These are phyloP conservation scores for Hirtodrosophila confusa DNA, from an alignment of 2,888 invertebrate species.

Conservation along the genomic window DNA sequence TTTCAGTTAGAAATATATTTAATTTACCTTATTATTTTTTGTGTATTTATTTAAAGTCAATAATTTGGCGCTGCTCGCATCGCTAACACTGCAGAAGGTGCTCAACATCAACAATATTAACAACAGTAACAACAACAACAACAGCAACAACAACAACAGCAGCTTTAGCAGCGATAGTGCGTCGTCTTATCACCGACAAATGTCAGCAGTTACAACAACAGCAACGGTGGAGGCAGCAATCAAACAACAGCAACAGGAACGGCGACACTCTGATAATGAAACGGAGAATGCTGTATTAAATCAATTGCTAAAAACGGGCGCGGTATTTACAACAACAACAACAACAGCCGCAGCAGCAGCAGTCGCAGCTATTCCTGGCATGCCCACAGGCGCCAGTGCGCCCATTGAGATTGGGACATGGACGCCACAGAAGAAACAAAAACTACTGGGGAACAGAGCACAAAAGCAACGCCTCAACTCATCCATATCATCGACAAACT, in stretches of 20 bases:
- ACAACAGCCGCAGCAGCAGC: slow-evolving; percentile 29
- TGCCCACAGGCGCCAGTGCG: slow-evolving; percentile 43
- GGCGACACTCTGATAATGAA: slow-evolving; percentile 61
- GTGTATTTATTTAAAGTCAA: slow-evolving; percentile 65
- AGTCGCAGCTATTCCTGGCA: slow-evolving; percentile 25
- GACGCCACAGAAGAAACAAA: slow-evolving; percentile 38
- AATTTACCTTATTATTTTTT: slow-evolving; percentile 10
- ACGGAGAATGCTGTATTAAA: slow-evolving; percentile 61
- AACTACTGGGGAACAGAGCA: slow-evolving; percentile 51
- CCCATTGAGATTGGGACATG: slow-evolving; percentile 51
- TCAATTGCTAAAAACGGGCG: slow-evolving; percentile 63
- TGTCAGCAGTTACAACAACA: slow-evolving; percentile 46
- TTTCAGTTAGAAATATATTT: no score
- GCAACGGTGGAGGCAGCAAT: slow-evolving; percentile 10
- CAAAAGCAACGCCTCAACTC: slow-evolving; percentile 75
- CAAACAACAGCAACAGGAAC: slow-evolving; percentile 41
- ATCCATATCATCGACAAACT: slow-evolving; percentile 77
- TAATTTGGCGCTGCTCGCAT: slow-evolving; percentile 76
- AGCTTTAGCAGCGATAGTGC: slow-evolving; percentile 33
- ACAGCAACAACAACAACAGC: slow-evolving; percentile 30
- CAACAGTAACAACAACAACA: slow-evolving; percentile 44
- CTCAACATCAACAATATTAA: slow-evolving; percentile 78
- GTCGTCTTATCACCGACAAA: slow-evolving; percentile 42
- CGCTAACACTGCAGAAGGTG: slow-evolving; percentile 77
- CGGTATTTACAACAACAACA: slow-evolving; percentile 48